Conservation (phyloP, 2,888 invertebrate species). For the Mantis religiosa region DNA sequence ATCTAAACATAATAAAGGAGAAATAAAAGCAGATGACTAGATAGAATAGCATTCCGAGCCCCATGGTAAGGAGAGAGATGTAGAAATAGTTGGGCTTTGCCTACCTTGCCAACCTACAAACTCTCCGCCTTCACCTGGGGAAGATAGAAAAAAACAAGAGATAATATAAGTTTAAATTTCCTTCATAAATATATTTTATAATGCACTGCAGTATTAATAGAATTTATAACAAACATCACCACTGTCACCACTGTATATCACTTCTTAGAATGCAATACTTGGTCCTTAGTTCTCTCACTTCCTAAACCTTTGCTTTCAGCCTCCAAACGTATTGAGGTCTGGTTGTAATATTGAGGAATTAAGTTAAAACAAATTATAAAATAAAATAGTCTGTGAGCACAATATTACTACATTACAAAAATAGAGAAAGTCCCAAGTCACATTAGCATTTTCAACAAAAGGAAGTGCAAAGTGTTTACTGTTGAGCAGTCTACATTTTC, state of each 20-base stretch:
- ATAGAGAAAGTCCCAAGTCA: too few species aligned
- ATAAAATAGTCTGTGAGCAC: too few species aligned
- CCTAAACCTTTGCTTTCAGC: not conserved
- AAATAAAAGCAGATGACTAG: constrained; percentile 10
- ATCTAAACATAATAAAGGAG: too few species aligned
- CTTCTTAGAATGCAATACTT: not conserved
- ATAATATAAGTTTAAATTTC: constrained; percentile 15
- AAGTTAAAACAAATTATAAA: too few species aligned
- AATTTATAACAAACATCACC: not conserved
- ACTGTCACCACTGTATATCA: not conserved
- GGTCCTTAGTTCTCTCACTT: too few species aligned
- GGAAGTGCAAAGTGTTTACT: too few species aligned
- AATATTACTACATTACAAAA: too few species aligned
- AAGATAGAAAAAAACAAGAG: constrained; percentile 49
- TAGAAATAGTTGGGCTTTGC: constrained; percentile 42
- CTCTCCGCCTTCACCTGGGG: constrained; percentile 72
- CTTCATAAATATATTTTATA: not conserved
- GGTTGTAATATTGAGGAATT: too few species aligned
- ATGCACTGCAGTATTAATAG: not conserved
- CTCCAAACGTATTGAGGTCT: not conserved
- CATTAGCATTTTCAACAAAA: too few species aligned
- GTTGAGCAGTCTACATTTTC: too few species aligned
- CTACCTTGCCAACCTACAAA: constrained; percentile 75
- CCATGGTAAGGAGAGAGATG: constrained; percentile 24
- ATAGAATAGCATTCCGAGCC: constrained; percentile 16